Percentiles rank a stretch among this genome's conserved stretches.
Conservation (phyloP, 2,113 vertebrate species). For the Oryzias curvinotus region DNA sequence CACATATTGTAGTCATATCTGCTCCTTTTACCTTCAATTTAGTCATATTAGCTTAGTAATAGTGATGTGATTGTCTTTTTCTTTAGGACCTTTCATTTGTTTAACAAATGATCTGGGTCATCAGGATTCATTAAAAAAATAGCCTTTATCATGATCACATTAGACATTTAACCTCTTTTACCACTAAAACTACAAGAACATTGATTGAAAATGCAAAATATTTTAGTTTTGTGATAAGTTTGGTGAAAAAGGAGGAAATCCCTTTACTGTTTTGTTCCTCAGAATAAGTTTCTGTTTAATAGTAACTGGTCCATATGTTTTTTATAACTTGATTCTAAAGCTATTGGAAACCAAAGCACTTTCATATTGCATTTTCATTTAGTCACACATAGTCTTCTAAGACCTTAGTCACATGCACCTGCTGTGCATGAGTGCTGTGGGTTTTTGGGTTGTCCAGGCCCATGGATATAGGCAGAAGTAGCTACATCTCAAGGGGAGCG, state of each 20-base stretch:
- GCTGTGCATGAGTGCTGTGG: too few species aligned
- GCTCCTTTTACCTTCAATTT: constrained; percentile 11
- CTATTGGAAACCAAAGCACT: too few species aligned
- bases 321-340: too few species aligned
- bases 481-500: too few species aligned
- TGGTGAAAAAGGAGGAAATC: too few species aligned
- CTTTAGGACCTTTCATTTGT: not conserved
- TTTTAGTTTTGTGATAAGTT: not conserved
- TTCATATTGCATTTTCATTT: too few species aligned
- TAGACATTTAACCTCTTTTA: not conserved
- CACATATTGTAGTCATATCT: constrained; percentile 13
- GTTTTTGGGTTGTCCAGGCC: too few species aligned
- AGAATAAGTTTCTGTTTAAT: too few species aligned
- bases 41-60: constrained; percentile 8
- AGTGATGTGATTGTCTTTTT: not conserved
- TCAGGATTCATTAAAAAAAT: not conserved
- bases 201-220: not conserved
- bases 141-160: constrained; percentile 1
- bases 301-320: constrained; percentile 2
- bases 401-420: too few species aligned
- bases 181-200: not conserved
- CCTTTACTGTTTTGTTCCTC: too few species aligned
- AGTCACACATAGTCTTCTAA: too few species aligned
- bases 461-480: too few species aligned
- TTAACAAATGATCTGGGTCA: constrained; percentile 26